A percentile compares a stretch with the other conserved stretches of the same genome.
Evolutionary conservation across 2,113 vertebrate genomes (phyloP).

Genomic region (Lophochroa leadbeateri): DNA sequence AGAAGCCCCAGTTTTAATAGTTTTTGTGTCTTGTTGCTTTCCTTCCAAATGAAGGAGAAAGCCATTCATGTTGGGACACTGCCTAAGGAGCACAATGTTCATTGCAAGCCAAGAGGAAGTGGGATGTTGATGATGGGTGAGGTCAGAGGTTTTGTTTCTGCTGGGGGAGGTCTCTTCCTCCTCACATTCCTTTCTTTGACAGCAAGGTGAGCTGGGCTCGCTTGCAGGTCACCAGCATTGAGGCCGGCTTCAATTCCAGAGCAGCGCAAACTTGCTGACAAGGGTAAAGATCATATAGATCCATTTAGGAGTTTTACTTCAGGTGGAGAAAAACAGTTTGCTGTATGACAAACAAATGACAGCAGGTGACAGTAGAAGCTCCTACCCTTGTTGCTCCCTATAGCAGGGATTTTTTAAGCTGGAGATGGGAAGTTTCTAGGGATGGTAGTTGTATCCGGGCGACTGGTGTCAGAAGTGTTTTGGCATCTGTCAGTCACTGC

Average conservation of each 20-base stretch:
- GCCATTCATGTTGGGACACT: neutral
- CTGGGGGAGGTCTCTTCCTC: neutral
- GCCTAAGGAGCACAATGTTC: neutral
- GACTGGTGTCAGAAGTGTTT: neutral
- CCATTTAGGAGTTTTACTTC: neutral
- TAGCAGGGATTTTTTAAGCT: neutral
- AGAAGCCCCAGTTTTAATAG: neutral
- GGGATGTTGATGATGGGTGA: neutral
- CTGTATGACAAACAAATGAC: neutral
- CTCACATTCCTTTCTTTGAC: neutral
- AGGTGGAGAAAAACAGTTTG: neutral
- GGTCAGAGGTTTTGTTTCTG: neutral
- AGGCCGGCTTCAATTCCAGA: neutral
- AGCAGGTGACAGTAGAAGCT: neutral
- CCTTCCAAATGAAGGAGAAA: neutral
- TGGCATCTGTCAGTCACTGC: neutral
- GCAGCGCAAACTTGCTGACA: neutral
- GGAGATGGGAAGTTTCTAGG: neutral
- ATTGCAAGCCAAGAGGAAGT: neutral
- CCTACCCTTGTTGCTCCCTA: neutral
- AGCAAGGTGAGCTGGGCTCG: neutral
- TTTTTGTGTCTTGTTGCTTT: neutral
- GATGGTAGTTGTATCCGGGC: neutral
- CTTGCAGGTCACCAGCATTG: neutral
- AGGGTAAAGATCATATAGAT: neutral